phyloP scores from a whole-genome alignment of 2,797 vertebrate genomes.

The Epinephelus malabaricus region DNA sequence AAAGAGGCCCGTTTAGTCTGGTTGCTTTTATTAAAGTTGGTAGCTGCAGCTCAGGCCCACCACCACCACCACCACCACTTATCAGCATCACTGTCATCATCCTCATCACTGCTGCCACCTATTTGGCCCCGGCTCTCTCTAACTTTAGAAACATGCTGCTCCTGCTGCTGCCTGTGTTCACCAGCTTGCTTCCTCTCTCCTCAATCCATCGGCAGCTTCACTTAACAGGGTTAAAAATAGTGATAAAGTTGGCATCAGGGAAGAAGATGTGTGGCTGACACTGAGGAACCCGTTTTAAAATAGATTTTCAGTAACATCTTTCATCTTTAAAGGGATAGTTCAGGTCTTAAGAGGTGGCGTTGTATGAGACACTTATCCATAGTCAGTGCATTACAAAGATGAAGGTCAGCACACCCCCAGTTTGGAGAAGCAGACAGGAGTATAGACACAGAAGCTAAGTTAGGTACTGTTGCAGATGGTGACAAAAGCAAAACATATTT shows the following conservation, averaged over 20 bases:
- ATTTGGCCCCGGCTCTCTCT: background rate
- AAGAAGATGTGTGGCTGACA: background rate
- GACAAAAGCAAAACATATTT: too few species aligned
- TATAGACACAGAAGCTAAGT: too few species aligned
- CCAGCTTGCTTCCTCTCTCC: background rate
- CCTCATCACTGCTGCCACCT: conserved; percentile 30
- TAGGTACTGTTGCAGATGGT: too few species aligned
- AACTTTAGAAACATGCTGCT: background rate
- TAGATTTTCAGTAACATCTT: background rate
- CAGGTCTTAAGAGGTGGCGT: too few species aligned
- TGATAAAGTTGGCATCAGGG: background rate
- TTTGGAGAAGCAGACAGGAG: too few species aligned
- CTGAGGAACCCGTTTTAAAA: too few species aligned
- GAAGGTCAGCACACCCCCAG: too few species aligned
- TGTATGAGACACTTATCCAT: too few species aligned
- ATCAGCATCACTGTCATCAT: conserved; percentile 54
- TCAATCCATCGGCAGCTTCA: background rate
- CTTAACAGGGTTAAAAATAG: background rate
- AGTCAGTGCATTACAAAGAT: too few species aligned
- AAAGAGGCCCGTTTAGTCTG: conserved; percentile 27
- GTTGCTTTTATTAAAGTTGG: conserved; percentile 42
- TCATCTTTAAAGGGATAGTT: background rate
- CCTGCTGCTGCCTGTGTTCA: background rate
- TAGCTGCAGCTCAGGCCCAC: conserved; percentile 38
- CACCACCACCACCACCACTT: conserved; percentile 2